Evolutionary conservation across 1,140 invertebrate species (phyloP).

Genomic region (Drosophila suzukii): DNA sequence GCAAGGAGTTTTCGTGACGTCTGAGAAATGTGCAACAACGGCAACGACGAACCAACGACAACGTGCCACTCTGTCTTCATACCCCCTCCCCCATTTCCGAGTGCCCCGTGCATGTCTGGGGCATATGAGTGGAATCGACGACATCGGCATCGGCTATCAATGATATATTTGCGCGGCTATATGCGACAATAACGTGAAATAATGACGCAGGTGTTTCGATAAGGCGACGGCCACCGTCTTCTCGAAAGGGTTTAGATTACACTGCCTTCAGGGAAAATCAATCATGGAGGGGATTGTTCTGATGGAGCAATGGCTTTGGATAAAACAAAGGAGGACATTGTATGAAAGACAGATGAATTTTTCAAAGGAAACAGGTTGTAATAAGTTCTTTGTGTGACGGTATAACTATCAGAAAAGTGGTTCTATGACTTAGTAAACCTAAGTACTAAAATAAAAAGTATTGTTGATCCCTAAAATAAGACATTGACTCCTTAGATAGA

Average conservation of each 20-base stretch:
- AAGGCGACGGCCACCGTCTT: conserved; percentile 33
- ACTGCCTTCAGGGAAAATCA: conserved; percentile 49
- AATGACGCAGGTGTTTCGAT: conserved; percentile 74
- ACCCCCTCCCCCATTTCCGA: neutral
- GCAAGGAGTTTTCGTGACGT: conserved; percentile 69
- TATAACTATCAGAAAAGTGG: too few relatives aligned
- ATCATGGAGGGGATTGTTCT: conserved; percentile 51
- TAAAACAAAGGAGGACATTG: neutral
- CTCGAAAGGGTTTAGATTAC: conserved; percentile 65
- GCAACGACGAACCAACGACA: conserved; percentile 51
- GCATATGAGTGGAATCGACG: conserved; percentile 67
- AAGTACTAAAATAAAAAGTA: too few relatives aligned
- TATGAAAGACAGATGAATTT: conserved; percentile 1
- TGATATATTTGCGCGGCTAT: conserved; percentile 70
- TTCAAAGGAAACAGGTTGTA: neutral
- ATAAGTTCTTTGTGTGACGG: too few relatives aligned
- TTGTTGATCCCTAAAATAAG: too few relatives aligned
- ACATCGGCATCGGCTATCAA: conserved; percentile 68
- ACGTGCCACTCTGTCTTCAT: conserved; percentile 48
- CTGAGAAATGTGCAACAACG: conserved; percentile 80
- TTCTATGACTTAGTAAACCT: too few relatives aligned
- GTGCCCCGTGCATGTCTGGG: conserved; percentile 28
- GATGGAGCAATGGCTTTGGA: conserved; percentile 16
- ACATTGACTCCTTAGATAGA: too few relatives aligned
- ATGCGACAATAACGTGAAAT: conserved; percentile 80